phyloP scores from a whole-genome alignment of 2,797 vertebrate genomes.

The Nannoperca australis region DNA sequence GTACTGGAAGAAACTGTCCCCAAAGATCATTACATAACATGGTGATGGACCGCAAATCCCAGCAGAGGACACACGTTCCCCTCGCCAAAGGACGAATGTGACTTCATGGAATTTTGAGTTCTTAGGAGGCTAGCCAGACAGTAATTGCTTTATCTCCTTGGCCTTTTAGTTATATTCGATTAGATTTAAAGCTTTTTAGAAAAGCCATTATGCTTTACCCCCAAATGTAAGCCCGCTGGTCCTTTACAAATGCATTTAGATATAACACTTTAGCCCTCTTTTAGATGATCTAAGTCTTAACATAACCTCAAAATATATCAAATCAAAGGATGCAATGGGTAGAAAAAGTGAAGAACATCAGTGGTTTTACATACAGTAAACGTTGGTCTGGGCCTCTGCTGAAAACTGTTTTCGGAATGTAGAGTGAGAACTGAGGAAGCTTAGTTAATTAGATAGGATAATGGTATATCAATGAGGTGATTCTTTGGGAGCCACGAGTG shows the following conservation, averaged over 20 bases:
- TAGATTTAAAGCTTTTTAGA: constrained; percentile 41
- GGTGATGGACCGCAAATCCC: constrained; percentile 56
- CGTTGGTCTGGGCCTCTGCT: constrained; percentile 10
- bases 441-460: constrained; percentile 2
- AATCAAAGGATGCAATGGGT: background rate
- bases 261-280: background rate
- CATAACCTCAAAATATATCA: background rate
- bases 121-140: constrained; percentile 24
- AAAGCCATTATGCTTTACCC: constrained; percentile 10
- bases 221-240: constrained; percentile 13
- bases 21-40: constrained; percentile 61
- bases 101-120: constrained; percentile 62
- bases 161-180: constrained; percentile 43
- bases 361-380: background rate
- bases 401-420: background rate
- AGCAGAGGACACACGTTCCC: constrained; percentile 59
- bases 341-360: background rate
- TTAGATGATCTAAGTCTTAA: constrained; percentile 21
- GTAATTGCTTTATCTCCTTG: constrained; percentile 46
- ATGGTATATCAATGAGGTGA: background rate
- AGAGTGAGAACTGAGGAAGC: background rate
- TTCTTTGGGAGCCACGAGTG: constrained; percentile 13
- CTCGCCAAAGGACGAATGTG: constrained; percentile 65
- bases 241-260: constrained; percentile 7
- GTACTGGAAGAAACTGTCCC: constrained; percentile 51